phyloP scores from a whole-genome alignment of 2,888 invertebrate species.

The Polymixis flavicincta region DNA sequence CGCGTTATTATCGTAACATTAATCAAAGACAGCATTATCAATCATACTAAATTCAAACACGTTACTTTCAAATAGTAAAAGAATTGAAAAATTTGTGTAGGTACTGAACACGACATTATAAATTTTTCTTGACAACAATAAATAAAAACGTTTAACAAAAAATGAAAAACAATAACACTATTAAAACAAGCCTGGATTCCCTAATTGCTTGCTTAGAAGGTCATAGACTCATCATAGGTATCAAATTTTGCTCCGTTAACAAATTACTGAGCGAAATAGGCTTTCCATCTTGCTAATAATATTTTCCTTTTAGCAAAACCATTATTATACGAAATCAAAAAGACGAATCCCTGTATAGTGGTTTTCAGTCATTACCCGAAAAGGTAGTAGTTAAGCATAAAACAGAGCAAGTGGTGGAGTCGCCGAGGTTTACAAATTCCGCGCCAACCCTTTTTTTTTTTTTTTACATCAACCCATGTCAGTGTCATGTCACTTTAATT shows the following conservation, averaged over 20 bases:
- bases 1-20: neutral
- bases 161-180: neutral
- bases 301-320: conserved; percentile 2
- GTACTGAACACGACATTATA: conserved; percentile 9
- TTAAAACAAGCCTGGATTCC: neutral
- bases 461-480: neutral
- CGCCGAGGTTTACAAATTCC: neutral
- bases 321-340: neutral
- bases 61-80: conserved; percentile 6
- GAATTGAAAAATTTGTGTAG: conserved; percentile 12
- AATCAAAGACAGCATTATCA: conserved; percentile 7
- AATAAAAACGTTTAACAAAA: conserved; percentile 5
- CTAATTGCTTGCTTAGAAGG: conserved; percentile 6
- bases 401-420: neutral
- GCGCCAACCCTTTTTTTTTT: neutral
- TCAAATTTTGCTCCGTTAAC: neutral
- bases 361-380: neutral
- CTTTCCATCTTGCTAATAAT: neutral
- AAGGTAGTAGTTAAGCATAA: neutral
- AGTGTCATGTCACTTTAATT: neutral
- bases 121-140: conserved; percentile 14
- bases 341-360: no score
- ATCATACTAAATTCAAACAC: neutral
- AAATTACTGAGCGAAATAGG: neutral
- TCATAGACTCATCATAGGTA: neutral